phyloP scores from a whole-genome alignment of 2,888 invertebrate species.

The Oscheius sp. region DNA sequence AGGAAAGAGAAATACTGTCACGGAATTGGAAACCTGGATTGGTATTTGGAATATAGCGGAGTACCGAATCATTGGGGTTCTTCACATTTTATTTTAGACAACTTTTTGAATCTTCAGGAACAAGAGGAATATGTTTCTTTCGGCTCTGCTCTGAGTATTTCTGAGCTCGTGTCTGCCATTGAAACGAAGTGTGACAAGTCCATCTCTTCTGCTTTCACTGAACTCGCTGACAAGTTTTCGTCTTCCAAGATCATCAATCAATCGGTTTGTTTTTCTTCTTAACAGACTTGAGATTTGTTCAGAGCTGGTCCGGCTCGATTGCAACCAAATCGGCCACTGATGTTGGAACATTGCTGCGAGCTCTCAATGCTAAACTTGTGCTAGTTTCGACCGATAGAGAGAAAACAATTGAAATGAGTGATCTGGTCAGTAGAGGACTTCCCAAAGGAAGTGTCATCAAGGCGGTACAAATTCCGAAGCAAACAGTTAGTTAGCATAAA shows the following conservation, averaged over 20 bases:
- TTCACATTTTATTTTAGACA: too few species aligned
- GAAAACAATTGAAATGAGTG: not conserved
- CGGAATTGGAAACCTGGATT: conserved; percentile 14
- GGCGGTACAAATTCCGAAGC: conserved; percentile 10
- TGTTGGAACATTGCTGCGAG: conserved; percentile 11
- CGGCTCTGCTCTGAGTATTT: conserved; percentile 1
- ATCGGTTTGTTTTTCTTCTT: not conserved
- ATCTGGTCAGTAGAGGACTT: not conserved
- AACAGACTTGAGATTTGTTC: not conserved
- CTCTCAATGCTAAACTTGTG: not conserved
- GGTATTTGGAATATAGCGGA: conserved; percentile 19
- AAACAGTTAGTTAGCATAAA: not conserved
- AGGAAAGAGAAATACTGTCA: conserved; percentile 15
- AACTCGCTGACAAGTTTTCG: conserved; percentile 21
- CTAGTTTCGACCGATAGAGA: not conserved
- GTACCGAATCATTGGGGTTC: not conserved
- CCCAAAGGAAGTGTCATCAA: conserved; percentile 7
- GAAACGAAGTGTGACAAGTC: not conserved
- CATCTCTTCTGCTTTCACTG: not conserved
- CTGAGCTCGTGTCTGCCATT: not conserved
- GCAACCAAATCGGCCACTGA: conserved; percentile 14
- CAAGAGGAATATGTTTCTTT: not conserved
- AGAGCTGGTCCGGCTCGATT: conserved; percentile 30
- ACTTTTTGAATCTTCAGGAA: not conserved
- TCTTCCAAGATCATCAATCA: conserved; percentile 27